Conservation (phyloP, 53 echinoderm and acorn worm species). For the Luidia sarsii region DNA sequence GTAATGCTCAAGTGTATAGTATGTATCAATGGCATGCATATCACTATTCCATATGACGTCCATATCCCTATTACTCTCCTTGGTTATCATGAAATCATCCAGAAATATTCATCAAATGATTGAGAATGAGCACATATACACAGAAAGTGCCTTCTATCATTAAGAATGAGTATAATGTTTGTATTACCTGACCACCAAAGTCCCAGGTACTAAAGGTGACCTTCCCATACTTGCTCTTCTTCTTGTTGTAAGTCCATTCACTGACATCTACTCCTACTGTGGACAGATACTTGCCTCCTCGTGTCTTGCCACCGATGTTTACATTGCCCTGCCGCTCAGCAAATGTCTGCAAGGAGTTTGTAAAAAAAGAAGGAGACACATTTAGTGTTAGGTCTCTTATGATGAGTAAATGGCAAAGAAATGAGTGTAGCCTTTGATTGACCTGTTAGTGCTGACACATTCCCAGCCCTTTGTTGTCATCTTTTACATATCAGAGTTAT, state of each 20-base stretch:
- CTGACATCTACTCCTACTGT: constrained; percentile 93
- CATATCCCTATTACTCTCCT: too few relatives aligned
- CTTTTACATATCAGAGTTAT: too few relatives aligned
- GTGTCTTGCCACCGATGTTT: constrained; percentile 84
- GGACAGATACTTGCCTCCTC: constrained; percentile 85
- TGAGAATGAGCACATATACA: neutral
- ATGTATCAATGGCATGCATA: too few relatives aligned
- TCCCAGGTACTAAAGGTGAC: constrained; percentile 99
- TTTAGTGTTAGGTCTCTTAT: too few relatives aligned
- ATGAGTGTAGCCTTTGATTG: too few relatives aligned
- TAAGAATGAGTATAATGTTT: neutral
- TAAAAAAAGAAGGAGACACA: too few relatives aligned
- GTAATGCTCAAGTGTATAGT: too few relatives aligned
- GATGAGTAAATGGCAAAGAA: too few relatives aligned
- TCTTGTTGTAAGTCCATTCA: constrained; percentile 93
- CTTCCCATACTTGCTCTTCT: constrained; percentile 79
- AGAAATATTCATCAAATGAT: neutral
- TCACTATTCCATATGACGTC: too few relatives aligned
- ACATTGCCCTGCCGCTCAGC: constrained; percentile 83
- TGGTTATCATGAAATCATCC: neutral
- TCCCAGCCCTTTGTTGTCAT: too few relatives aligned
- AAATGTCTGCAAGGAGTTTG: constrained; percentile 67
- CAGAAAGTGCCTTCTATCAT: neutral
- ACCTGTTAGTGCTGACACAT: too few relatives aligned
- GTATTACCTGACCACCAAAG: constrained; percentile 96